Evolutionary conservation across 2,113 vertebrate species (phyloP).

Genomic region (Siphamia tubifer): DNA sequence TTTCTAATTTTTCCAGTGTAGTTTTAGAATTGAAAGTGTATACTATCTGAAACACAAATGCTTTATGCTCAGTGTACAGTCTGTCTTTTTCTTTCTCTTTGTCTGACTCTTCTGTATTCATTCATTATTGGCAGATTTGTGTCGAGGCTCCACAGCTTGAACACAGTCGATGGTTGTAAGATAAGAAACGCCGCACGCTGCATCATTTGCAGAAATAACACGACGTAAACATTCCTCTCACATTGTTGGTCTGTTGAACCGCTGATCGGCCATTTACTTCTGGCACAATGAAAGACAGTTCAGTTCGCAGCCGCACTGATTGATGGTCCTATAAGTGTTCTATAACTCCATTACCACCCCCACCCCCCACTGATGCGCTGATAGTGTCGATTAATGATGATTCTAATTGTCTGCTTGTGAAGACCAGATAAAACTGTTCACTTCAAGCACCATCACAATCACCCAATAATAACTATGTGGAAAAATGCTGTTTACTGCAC

Average conservation of each 20-base stretch:
- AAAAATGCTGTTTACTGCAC: constrained; percentile 67
- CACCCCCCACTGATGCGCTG: constrained; percentile 49
- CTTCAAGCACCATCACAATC: constrained; percentile 55
- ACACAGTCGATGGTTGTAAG: background rate
- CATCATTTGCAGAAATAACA: constrained; percentile 31
- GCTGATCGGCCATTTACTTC: constrained; percentile 8
- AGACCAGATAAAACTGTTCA: constrained; percentile 55
- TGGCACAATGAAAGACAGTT: constrained; percentile 30
- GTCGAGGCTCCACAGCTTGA: background rate
- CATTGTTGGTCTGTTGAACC: background rate
- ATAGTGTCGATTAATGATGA: constrained; percentile 68
- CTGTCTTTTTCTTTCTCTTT: background rate
- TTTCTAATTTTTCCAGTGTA: too few relatives aligned
- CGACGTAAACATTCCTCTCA: constrained; percentile 39
- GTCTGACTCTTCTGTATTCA: constrained; percentile 1
- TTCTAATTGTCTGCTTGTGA: constrained; percentile 66
- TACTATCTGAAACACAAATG: too few relatives aligned
- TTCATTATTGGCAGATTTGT: constrained; percentile 5
- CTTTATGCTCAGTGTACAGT: background rate
- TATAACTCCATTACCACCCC: constrained; percentile 54
- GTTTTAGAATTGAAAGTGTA: too few relatives aligned
- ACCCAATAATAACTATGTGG: constrained; percentile 64
- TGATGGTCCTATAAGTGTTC: constrained; percentile 54
- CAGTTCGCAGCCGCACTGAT: constrained; percentile 50
- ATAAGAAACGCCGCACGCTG: background rate